Conservation (phyloP, 2,888 invertebrate species). For the Drymonia ruficornis region DNA sequence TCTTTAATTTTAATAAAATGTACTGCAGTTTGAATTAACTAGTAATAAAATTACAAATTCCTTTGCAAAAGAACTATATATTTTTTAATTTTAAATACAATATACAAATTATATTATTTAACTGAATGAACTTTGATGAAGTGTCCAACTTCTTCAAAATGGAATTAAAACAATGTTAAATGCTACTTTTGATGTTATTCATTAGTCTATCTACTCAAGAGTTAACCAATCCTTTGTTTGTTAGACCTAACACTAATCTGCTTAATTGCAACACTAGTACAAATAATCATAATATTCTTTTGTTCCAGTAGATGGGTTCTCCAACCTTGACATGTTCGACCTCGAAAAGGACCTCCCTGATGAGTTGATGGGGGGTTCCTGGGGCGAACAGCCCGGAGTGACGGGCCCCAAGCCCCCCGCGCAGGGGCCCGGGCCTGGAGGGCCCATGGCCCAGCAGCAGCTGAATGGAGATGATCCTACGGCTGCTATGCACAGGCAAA, state of each 20-base stretch:
- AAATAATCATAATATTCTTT: constrained; percentile 24
- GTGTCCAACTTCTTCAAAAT: too few relatives aligned
- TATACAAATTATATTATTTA: too few relatives aligned
- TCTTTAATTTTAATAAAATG: too few relatives aligned
- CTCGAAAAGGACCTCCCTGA: constrained; percentile 96
- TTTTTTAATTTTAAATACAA: too few relatives aligned
- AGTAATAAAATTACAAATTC: too few relatives aligned
- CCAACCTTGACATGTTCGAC: constrained; percentile 94
- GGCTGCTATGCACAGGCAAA: constrained; percentile 84
- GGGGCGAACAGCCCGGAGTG: constrained; percentile 89
- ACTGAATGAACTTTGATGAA: too few relatives aligned
- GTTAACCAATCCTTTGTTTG: too few relatives aligned
- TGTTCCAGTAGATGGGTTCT: constrained; percentile 88
- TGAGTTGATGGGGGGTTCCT: constrained; percentile 92
- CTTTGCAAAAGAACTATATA: too few relatives aligned
- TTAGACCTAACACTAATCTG: too few relatives aligned
- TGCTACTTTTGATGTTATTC: neutral
- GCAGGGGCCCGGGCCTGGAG: constrained; percentile 92
- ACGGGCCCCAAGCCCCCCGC: constrained; percentile 91
- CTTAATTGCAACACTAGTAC: neutral
- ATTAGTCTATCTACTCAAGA: too few relatives aligned
- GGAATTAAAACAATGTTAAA: too few relatives aligned
- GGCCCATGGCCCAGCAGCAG: constrained; percentile 78
- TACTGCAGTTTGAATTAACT: too few relatives aligned
- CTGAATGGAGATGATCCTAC: constrained; percentile 89